Conservation (phyloP, 2,113 vertebrate species). For the Rhombomys opimus region DNA sequence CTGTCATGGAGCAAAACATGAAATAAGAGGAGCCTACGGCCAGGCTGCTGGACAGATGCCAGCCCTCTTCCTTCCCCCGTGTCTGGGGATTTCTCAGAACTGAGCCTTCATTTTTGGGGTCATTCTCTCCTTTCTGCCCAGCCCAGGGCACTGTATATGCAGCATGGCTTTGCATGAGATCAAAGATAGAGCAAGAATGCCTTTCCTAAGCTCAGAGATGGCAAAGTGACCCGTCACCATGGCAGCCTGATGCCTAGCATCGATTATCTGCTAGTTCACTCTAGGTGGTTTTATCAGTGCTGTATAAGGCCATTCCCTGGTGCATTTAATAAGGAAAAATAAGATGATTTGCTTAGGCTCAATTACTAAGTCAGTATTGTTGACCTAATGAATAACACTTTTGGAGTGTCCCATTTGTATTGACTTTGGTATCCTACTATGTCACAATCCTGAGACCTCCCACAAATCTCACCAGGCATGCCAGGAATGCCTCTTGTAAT, state of each 20-base stretch:
- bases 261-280: background rate
- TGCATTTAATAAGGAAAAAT: background rate
- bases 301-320: too few species aligned
- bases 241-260: background rate
- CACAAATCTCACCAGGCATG: background rate
- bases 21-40: background rate
- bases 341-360: background rate
- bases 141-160: too few species aligned
- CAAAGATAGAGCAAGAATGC: background rate
- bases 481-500: background rate
- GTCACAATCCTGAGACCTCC: background rate
- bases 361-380: background rate
- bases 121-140: too few species aligned
- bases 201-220: background rate
- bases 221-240: too few species aligned
- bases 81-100: background rate
- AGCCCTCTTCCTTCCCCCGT: rapidly evolving
- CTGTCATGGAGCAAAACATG: background rate
- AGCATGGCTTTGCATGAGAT: background rate
- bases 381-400: background rate
- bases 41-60: background rate
- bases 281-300: background rate
- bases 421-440: background rate
- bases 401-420: background rate
- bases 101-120: background rate